Percentiles rank a stretch among this genome's conserved stretches.
Evolutionary conservation across 1,140 invertebrate species (phyloP).

Genomic region (Sminthurides bifidus): DNA sequence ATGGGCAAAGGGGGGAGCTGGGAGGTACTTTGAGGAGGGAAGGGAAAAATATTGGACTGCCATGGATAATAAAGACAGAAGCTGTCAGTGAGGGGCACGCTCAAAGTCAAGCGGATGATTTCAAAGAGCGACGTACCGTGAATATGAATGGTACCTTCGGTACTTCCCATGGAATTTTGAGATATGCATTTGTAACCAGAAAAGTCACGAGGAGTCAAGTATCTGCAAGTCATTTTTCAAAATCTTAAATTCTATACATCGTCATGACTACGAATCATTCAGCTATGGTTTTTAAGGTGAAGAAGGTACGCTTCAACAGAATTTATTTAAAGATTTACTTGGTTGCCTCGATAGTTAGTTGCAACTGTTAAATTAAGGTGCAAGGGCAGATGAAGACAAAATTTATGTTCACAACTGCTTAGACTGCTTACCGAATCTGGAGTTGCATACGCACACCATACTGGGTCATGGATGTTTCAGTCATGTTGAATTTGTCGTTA

Average conservation of each 20-base stretch:
- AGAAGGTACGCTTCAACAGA: neutral
- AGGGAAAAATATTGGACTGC: too few species aligned
- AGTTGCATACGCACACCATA: slow-evolving; percentile 70
- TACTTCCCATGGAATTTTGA: slow-evolving; percentile 75
- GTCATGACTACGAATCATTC: too few species aligned
- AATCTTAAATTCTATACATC: slow-evolving; percentile 42
- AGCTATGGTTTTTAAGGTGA: neutral
- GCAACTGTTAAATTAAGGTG: neutral
- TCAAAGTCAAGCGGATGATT: too few species aligned
- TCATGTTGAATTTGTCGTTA: slow-evolving; percentile 66
- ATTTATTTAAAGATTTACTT: neutral
- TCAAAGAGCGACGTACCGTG: slow-evolving; percentile 71
- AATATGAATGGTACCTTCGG: slow-evolving; percentile 71
- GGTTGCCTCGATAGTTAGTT: too few species aligned
- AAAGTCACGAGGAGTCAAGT: slow-evolving; percentile 63
- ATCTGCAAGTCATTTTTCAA: slow-evolving; percentile 70
- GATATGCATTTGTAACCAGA: slow-evolving; percentile 85
- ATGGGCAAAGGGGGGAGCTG: too few species aligned
- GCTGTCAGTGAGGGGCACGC: too few species aligned
- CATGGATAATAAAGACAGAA: too few species aligned
- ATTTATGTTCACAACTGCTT: slow-evolving; percentile 54
- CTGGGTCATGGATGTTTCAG: slow-evolving; percentile 55
- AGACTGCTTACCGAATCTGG: slow-evolving; percentile 47
- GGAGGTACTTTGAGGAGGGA: too few species aligned
- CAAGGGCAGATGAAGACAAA: slow-evolving; percentile 36